Evolutionary conservation across 2,113 vertebrate species (phyloP).

Genomic region (Brevimyrus niger): DNA sequence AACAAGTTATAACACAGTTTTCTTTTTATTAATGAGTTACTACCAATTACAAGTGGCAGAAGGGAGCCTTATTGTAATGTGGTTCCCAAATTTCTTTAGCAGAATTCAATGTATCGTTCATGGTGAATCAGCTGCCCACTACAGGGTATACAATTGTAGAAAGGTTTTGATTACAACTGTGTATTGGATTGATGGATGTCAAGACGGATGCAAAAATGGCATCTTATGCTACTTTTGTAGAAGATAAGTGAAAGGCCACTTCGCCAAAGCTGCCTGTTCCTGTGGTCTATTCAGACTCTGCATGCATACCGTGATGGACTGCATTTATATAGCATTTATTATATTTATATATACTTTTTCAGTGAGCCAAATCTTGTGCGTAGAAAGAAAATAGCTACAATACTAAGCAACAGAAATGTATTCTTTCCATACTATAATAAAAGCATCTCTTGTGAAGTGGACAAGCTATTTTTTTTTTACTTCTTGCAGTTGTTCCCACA

Average conservation of each 20-base stretch:
- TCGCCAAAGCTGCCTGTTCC: neutral
- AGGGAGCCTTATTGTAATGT: too few relatives aligned
- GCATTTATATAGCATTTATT: too few relatives aligned
- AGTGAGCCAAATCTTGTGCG: neutral
- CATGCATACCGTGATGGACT: neutral
- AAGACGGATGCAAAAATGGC: neutral
- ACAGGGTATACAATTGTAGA: neutral
- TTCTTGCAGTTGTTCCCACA: neutral
- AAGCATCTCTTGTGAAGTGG: neutral
- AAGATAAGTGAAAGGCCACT: neutral
- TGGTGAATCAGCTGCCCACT: too few relatives aligned
- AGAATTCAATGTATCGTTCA: neutral
- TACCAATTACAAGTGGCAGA: too few relatives aligned
- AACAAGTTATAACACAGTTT: too few relatives aligned
- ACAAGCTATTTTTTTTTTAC: neutral
- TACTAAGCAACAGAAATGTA: neutral
- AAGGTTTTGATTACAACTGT: neutral
- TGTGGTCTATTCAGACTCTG: neutral
- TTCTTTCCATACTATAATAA: neutral
- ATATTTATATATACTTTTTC: too few relatives aligned
- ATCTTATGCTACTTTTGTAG: neutral
- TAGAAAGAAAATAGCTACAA: neutral
- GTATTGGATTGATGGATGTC: neutral
- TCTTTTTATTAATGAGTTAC: too few relatives aligned
- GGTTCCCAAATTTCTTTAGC: neutral